Base-by-base conservation (phyloP, 2,797 vertebrate species). In the Clarias platycephalus region DNA sequence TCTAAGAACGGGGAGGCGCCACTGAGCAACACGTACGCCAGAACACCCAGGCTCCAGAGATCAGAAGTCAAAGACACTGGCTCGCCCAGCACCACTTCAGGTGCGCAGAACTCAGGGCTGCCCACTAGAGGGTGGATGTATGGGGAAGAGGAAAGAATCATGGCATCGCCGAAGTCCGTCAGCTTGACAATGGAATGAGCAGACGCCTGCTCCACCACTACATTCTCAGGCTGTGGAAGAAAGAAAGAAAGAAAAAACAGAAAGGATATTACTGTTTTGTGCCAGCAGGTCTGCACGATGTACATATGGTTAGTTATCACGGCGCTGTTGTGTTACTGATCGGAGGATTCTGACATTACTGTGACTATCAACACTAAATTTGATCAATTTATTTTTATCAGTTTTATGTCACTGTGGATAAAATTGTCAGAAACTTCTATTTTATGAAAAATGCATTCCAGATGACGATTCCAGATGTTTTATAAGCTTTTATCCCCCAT, bases 1-100 rank as follows among this genome's bases (percentile, higher is more conserved):
- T 99, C 98, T 76, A 99, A 95, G 93, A 99, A 99, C 90, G 98
- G 98, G 84, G 98, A 99, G 88, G 98, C 98, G 3, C 98, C 98
- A 85, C 98, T 98, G 90, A 99, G 96, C 95, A 99, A 96, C 91
- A 99, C 97, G 0, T 99, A 99, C 0, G 97, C 94, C 90, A 99
- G 95, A 94, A 99, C 98, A 55, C 98, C 98, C 89, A 97, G 92
- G 88, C 98, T 98, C 98, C 98, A 99, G 64, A 96, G 92, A 92
- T 99, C 98, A 3, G 97, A 97, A 91, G 96, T 96, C 91, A 97
- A 94, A 86, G 95, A 95, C 92, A 96, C 96, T 10, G 97, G 96
- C 91, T 99, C 97, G 85, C 97, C 98, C 4, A 99, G 95, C 88
- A 99, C 97, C 94, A 99, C 92, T 93, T 99, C 98, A 9, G 98